Conservation (phyloP, 2,797 vertebrate species). For the Acipenser ruthenus region DNA sequence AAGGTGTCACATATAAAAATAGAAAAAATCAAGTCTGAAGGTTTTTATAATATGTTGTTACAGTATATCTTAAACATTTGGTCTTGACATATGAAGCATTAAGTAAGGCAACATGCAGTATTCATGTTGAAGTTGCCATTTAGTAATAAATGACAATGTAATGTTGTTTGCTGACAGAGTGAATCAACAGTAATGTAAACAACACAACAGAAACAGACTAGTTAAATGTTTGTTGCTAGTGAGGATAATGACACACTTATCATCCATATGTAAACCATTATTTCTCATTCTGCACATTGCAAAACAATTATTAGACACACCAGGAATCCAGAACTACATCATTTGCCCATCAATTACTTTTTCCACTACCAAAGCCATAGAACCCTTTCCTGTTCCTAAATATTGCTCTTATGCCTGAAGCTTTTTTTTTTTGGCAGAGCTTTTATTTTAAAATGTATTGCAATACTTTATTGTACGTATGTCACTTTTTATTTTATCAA, state of each 20-base stretch:
- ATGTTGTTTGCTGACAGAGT: too few relatives aligned
- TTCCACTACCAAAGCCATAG: background rate
- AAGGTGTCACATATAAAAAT: too few relatives aligned
- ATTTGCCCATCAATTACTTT: background rate
- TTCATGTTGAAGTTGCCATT: too few relatives aligned
- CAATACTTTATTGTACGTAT: too few relatives aligned
- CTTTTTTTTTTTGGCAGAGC: background rate
- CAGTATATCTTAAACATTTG: too few relatives aligned
- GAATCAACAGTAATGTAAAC: background rate
- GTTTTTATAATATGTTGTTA: too few relatives aligned
- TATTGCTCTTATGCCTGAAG: background rate
- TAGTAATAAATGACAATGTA: too few relatives aligned
- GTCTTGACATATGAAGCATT: too few relatives aligned
- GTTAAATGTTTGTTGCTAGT: background rate
- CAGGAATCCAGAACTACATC: background rate
- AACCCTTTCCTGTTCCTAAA: background rate
- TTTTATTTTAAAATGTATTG: too few relatives aligned
- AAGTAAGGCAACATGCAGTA: too few relatives aligned
- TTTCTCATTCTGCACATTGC: background rate
- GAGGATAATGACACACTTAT: background rate
- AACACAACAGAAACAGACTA: background rate
- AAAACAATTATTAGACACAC: conserved; percentile 1
- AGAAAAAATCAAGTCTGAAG: too few relatives aligned
- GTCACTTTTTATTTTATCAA: too few relatives aligned
- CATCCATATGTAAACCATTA: conserved; percentile 1